phyloP scores from a whole-genome alignment of 2,888 invertebrate genomes.

The Isotomurus palustris region DNA sequence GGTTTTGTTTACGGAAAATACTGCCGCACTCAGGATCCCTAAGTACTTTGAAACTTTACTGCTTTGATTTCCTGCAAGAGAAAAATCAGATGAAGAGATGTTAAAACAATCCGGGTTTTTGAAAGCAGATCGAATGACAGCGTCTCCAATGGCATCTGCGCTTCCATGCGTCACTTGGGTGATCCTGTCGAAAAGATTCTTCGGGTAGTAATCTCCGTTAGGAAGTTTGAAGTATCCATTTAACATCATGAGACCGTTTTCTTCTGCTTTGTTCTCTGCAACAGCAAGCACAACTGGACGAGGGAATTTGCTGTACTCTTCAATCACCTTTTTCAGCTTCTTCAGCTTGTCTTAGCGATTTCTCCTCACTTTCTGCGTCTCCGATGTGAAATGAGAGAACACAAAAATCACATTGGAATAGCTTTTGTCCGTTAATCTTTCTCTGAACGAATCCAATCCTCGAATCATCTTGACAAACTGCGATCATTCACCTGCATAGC shows the following conservation, averaged over 20 bases:
- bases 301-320: slow-evolving; percentile 19
- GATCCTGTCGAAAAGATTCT: slow-evolving; percentile 24
- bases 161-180: slow-evolving; percentile 8
- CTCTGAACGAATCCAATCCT: slow-evolving; percentile 18
- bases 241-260: slow-evolving; percentile 11
- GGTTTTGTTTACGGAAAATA: slow-evolving; percentile 3
- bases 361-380: not conserved
- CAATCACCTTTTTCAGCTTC: slow-evolving; percentile 16
- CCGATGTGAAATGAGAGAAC: slow-evolving; percentile 24
- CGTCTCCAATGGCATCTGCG: slow-evolving; percentile 22
- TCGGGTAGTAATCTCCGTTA: slow-evolving; percentile 27
- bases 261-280: slow-evolving; percentile 26
- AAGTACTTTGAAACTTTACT: slow-evolving; percentile 6
- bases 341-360: slow-evolving; percentile 1
- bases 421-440: slow-evolving; percentile 21
- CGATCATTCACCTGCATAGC: slow-evolving; percentile 16
- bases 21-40: not conserved
- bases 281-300: slow-evolving; percentile 21
- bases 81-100: not conserved
- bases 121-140: slow-evolving; percentile 19
- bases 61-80: not conserved
- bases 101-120: slow-evolving; percentile 19
- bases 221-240: slow-evolving; percentile 28
- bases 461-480: slow-evolving; percentile 30
- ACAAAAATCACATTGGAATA: slow-evolving; percentile 32